phyloP scores from a whole-genome alignment of 2,113 vertebrate genomes.

The Ciconia stormi region DNA sequence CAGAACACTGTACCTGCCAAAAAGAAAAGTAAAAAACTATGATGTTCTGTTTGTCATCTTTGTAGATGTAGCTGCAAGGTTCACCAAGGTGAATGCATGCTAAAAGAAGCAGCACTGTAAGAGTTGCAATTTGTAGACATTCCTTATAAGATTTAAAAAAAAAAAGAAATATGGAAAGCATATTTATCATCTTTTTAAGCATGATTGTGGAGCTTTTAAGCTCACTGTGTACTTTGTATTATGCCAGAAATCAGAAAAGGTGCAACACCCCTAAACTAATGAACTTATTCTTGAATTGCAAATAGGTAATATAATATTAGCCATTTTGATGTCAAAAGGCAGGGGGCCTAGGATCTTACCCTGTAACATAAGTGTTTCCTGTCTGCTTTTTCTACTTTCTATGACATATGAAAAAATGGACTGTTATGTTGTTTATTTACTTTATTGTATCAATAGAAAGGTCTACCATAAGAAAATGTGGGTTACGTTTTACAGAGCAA shows the following conservation, averaged over 20 bases:
- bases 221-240: not conserved
- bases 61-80: not conserved
- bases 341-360: not conserved
- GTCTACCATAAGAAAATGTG: not conserved
- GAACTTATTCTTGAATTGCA: not conserved
- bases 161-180: not conserved
- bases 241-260: not conserved
- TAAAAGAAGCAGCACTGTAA: not conserved
- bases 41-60: not conserved
- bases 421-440: not conserved
- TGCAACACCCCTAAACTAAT: not conserved
- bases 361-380: not conserved
- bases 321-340: not conserved
- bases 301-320: not conserved
- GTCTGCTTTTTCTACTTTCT: not conserved
- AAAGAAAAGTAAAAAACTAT: not conserved
- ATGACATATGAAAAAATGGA: not conserved
- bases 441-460: not conserved
- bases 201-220: not conserved
- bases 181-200: not conserved
- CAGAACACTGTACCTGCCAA: not conserved
- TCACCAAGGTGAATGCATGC: not conserved
- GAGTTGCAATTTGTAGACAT: not conserved
- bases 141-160: not conserved
- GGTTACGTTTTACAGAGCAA: not conserved